Conservation (phyloP, 37 sponge, comb jelly and placozoan species). For the Theonella swinhoei region DNA sequence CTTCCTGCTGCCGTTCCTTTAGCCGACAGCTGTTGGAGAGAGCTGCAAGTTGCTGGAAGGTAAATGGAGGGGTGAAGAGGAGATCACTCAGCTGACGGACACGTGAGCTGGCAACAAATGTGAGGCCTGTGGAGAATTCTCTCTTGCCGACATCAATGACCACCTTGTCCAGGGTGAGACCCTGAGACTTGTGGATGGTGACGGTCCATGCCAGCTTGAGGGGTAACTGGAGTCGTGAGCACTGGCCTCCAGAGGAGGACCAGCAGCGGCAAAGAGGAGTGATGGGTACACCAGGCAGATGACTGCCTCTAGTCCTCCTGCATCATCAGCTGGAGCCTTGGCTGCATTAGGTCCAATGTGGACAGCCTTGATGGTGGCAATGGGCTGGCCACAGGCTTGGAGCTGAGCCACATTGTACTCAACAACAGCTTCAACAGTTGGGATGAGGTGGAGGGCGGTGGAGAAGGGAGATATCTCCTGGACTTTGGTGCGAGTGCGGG, state of each 20-base stretch:
- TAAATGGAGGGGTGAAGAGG: constrained; percentile 14
- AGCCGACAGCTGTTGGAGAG: constrained; percentile 13
- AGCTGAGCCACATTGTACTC: too few relatives aligned
- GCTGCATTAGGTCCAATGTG: constrained; percentile 56
- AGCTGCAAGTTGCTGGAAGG: constrained; percentile 13
- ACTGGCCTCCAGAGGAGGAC: neutral
- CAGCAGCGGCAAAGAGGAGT: constrained; percentile 7
- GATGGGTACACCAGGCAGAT: constrained; percentile 27
- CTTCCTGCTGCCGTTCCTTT: constrained; percentile 12
- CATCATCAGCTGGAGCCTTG: constrained; percentile 30
- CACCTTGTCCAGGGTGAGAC: too few relatives aligned
- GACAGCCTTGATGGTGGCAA: constrained; percentile 61
- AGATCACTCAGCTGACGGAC: constrained; percentile 11
- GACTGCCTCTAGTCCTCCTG: neutral
- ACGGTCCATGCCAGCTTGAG: too few relatives aligned
- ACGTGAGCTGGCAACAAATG: constrained; percentile 54
- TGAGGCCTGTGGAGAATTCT: constrained; percentile 43
- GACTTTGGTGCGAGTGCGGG: constrained; percentile 11
- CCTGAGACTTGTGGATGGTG: too few relatives aligned
- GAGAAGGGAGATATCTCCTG: constrained; percentile 5
- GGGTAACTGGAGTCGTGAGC: constrained; percentile 16
- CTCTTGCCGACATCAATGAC: too few relatives aligned
- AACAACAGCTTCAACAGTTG: too few relatives aligned
- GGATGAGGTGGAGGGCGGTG: constrained; percentile 27
- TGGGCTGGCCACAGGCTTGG: constrained; percentile 22